Conservation (phyloP, 2,888 invertebrate genomes). For the Panorpa germanica region DNA sequence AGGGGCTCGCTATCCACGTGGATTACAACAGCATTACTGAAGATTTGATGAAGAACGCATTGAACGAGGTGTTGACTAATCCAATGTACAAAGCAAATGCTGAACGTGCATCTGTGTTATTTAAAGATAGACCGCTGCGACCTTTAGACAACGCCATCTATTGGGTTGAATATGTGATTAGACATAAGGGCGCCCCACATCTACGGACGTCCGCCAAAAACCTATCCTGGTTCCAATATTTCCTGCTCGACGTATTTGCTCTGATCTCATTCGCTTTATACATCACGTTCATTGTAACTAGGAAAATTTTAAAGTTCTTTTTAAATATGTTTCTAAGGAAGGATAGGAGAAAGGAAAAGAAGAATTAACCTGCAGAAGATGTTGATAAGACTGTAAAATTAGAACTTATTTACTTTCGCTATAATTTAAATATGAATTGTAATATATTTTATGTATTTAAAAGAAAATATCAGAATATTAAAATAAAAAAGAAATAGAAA, state of each 20-base stretch:
- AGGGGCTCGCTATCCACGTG: constrained; percentile 21
- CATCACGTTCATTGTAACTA: no score
- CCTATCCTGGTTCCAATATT: constrained; percentile 5
- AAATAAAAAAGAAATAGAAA: no score
- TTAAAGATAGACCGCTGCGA: constrained; percentile 2
- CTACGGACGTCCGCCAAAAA: constrained; percentile 6
- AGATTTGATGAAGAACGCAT: constrained; percentile 16
- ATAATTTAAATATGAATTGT: no score
- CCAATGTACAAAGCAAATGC: constrained; percentile 3
- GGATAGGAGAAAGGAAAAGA: no score
- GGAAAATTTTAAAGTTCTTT: no score
- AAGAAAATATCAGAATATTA: no score
- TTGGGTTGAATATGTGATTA: constrained; percentile 8
- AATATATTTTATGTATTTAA: no score
- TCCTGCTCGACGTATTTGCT: constrained; percentile 6
- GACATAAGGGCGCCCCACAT: constrained; percentile 7
- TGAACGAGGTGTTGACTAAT: constrained; percentile 15
- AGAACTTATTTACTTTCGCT: no score
- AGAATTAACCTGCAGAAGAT: no score
- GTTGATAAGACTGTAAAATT: no score
- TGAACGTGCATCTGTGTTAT: constrained; percentile 3
- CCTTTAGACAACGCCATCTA: constrained; percentile 6
- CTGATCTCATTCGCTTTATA: no score
- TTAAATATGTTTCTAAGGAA: no score
- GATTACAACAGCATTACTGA: constrained; percentile 17